Evolutionary conservation across 2,113 vertebrate genomes (phyloP).

Genomic region (Motacilla tschutschensis): DNA sequence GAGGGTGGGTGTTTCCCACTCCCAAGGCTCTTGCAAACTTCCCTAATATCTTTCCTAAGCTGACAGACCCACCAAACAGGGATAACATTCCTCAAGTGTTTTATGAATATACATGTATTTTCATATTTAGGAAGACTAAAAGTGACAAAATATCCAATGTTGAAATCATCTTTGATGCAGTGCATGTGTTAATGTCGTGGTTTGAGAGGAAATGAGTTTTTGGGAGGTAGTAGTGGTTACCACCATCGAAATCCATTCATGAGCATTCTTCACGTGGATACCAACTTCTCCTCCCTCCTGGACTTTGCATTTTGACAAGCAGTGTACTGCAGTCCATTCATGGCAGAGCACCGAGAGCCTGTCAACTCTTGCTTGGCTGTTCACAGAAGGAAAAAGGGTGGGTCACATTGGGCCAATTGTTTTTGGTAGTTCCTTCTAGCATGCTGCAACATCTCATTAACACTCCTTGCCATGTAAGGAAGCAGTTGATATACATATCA

Average conservation of each 20-base stretch:
- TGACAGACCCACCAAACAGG: not conserved
- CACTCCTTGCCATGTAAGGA: not conserved
- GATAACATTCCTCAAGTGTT: not conserved
- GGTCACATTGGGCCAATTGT: not conserved
- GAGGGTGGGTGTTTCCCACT: not conserved
- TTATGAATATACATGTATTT: not conserved
- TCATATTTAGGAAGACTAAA: not conserved
- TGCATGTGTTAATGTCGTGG: too few relatives aligned
- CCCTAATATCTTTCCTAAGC: not conserved
- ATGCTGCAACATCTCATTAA: not conserved
- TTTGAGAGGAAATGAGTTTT: too few relatives aligned
- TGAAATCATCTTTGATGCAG: not conserved
- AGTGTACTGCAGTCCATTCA: not conserved
- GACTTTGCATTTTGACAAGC: not conserved
- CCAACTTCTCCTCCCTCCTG: not conserved
- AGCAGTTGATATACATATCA: not conserved
- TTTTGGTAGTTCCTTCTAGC: not conserved
- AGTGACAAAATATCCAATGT: not conserved
- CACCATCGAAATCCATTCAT: not conserved
- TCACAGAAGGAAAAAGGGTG: not conserved
- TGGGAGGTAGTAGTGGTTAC: too few relatives aligned
- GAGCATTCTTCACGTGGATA: not conserved
- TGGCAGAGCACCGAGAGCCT: rapidly evolving
- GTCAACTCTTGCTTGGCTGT: not conserved
- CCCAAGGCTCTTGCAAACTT: not conserved